Evolutionary conservation across 2,113 vertebrate genomes (phyloP).

Genomic region (Sinocyclocheilus maitianheensis): DNA sequence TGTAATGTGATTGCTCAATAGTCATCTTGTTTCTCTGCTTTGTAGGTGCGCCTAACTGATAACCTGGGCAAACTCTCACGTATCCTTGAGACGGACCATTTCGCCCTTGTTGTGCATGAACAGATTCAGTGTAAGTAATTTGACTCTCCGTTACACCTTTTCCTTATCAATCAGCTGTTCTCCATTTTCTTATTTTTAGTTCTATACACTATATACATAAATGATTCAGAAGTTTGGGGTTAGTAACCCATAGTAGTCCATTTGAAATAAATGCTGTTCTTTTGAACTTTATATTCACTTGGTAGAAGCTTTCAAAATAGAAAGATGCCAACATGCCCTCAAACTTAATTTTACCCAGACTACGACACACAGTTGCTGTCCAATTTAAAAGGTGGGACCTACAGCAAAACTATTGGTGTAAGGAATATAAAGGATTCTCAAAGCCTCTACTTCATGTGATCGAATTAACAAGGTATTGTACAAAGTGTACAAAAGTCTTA

Average conservation of each 20-base stretch:
- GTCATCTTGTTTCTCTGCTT: not conserved
- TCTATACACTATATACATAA: no score
- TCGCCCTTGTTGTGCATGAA: slow-evolving; percentile 85
- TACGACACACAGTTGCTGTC: not conserved
- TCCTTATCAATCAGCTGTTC: not conserved
- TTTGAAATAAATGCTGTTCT: no score
- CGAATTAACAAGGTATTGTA: not conserved
- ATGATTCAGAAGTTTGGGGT: not conserved
- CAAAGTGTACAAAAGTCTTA: not conserved
- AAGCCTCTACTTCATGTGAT: not conserved
- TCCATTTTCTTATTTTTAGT: not conserved
- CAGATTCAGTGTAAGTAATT: slow-evolving; percentile 82
- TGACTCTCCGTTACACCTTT: not conserved
- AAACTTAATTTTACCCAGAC: not conserved
- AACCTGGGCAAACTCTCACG: slow-evolving; percentile 82
- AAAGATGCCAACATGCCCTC: not conserved
- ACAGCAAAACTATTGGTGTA: not conserved
- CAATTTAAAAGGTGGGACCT: not conserved
- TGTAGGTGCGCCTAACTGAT: slow-evolving; percentile 79
- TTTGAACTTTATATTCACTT: not conserved
- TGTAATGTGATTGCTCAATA: not conserved
- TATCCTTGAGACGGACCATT: slow-evolving; percentile 83
- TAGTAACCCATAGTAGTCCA: no score
- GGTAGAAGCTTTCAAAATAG: not conserved
- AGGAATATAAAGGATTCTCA: not conserved